A percentile compares a stretch with the other conserved stretches of the same genome.
Conservation (phyloP, 2,113 vertebrate species). For the Sisor rabdophorus region DNA sequence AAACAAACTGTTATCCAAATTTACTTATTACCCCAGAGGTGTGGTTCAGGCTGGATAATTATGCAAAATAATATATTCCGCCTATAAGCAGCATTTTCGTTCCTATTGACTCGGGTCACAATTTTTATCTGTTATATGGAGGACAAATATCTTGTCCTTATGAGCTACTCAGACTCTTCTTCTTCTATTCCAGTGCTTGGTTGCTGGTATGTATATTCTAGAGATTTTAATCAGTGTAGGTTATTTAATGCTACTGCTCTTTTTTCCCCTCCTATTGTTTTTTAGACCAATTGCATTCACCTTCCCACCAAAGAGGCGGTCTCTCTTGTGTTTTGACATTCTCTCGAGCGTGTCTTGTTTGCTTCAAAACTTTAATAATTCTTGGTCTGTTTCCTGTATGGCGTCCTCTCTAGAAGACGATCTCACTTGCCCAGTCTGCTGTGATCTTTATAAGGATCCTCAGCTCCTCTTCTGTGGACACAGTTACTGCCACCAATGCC, state of each 20-base stretch:
- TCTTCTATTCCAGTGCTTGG: background rate
- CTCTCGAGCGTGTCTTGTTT: too few species aligned
- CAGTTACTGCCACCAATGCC: conserved; percentile 24
- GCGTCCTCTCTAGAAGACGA: conserved; percentile 18
- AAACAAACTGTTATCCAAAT: background rate
- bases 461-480: conserved; percentile 33
- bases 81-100: background rate
- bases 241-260: background rate
- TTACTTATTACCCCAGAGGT: background rate
- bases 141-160: background rate
- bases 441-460: conserved; percentile 20
- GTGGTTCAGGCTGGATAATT: background rate
- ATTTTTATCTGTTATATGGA: too few species aligned
- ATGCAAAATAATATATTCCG: background rate
- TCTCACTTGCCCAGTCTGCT: conserved; percentile 32
- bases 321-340: background rate
- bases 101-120: background rate
- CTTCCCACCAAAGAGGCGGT: background rate
- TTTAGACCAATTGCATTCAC: background rate
- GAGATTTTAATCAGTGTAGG: too few species aligned
- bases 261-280: background rate
- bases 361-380: background rate
- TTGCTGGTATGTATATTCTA: background rate
- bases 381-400: background rate
- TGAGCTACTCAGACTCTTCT: background rate